phyloP scores from a whole-genome alignment of 2,113 vertebrate genomes.

The Brienomyrus longianalis region DNA sequence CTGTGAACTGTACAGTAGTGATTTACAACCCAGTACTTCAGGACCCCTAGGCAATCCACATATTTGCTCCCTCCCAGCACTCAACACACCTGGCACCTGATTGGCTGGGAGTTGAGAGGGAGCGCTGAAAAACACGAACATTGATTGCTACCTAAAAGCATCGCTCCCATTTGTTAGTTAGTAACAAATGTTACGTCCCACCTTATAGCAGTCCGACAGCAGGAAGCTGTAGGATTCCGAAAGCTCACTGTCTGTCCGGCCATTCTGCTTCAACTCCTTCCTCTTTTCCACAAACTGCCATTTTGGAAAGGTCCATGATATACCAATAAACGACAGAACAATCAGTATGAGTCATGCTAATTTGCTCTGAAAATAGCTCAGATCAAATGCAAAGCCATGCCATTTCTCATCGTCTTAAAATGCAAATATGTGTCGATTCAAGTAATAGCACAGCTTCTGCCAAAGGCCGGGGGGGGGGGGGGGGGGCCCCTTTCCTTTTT shows the following conservation, averaged over 20 bases:
- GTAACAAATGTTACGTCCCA: too few species aligned
- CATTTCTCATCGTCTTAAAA: neutral
- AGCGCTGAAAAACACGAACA: too few species aligned
- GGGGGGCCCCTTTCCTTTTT: too few species aligned
- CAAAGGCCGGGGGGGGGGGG: neutral
- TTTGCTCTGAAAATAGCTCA: neutral
- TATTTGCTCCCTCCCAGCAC: too few species aligned
- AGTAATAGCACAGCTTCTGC: neutral
- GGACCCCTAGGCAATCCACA: too few species aligned
- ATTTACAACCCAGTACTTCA: too few species aligned
- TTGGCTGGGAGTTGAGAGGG: too few species aligned
- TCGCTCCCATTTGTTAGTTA: neutral
- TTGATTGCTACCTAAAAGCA: too few species aligned
- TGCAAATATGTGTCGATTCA: neutral
- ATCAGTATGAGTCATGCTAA: neutral
- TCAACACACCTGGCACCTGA: too few species aligned
- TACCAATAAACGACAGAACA: neutral
- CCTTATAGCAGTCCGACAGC: conserved; percentile 67
- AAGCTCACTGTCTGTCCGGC: conserved; percentile 83
- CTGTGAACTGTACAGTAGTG: too few species aligned
- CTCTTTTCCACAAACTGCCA: conserved; percentile 87
- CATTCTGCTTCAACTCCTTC: conserved; percentile 78
- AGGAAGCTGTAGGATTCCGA: conserved; percentile 82
- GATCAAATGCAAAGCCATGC: neutral
- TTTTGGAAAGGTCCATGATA: neutral